These are phyloP conservation scores for Eudyptes chrysolophus DNA, from an alignment of 2,113 vertebrate species.

Conservation along the genomic window DNA sequence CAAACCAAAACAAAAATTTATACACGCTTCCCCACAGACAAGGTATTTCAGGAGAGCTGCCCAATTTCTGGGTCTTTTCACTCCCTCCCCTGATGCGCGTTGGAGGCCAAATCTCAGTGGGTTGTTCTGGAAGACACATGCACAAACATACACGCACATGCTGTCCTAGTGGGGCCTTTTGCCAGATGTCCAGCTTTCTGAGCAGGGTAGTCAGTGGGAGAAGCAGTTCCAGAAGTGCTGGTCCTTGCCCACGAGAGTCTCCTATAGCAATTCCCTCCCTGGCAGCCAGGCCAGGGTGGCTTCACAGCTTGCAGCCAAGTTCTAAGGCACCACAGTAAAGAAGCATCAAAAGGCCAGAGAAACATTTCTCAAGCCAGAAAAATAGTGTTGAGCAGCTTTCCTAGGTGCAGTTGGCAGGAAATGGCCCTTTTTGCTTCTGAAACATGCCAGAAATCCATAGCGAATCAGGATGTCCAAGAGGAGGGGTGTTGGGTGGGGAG, in stretches of 20 bases:
- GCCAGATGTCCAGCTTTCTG: not conserved
- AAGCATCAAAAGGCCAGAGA: constrained; percentile 41
- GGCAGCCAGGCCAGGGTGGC: constrained; percentile 25
- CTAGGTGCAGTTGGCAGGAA: constrained; percentile 65
- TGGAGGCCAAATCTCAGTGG: not conserved
- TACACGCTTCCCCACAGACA: not conserved
- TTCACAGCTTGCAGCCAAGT: constrained; percentile 76
- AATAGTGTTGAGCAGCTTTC: constrained; percentile 50
- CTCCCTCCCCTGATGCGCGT: not conserved
- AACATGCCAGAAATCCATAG: constrained; percentile 54
- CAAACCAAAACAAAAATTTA: not conserved
- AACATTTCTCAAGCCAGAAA: constrained; percentile 28
- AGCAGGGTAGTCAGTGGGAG: not conserved
- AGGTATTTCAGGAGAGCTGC: not conserved
- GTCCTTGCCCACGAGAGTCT: constrained; percentile 23
- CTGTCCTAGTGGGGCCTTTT: not conserved
- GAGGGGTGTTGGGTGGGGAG: constrained; percentile 7
- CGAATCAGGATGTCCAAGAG: constrained; percentile 20
- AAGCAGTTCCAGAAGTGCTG: constrained; percentile 19
- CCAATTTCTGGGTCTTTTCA: not conserved
- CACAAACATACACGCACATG: not conserved
- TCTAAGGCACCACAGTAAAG: constrained; percentile 67
- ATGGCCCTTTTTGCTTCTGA: constrained; percentile 40
- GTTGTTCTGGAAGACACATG: not conserved
- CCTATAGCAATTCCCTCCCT: constrained; percentile 45